A percentile compares a stretch with the other conserved stretches of the same genome.
Conservation (phyloP, 2,888 invertebrate species). For the Drosophila parthenogenetica region DNA sequence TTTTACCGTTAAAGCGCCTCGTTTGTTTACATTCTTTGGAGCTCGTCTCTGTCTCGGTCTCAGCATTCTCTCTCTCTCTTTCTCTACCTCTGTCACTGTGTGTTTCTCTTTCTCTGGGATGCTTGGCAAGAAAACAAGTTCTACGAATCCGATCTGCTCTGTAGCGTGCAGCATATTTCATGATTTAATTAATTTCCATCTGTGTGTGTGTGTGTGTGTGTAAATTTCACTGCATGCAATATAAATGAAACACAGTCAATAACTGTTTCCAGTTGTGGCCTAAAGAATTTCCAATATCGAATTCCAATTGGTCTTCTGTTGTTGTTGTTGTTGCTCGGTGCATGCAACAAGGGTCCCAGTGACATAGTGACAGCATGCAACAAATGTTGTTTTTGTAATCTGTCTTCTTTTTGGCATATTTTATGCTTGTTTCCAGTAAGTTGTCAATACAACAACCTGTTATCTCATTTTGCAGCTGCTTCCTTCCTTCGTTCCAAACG, state of each 20-base stretch:
- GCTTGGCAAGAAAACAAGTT: constrained; percentile 66
- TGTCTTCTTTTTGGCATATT: constrained; percentile 33
- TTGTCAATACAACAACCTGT: constrained; percentile 46
- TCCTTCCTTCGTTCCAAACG: constrained; percentile 19
- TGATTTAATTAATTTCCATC: constrained; percentile 74
- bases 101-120: constrained; percentile 13
- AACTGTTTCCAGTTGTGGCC: constrained; percentile 59
- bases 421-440: constrained; percentile 41
- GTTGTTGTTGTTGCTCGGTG: background rate
- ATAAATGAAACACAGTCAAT: constrained; percentile 48
- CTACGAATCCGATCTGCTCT: constrained; percentile 60
- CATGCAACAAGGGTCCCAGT: constrained; percentile 46
- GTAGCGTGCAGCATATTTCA: constrained; percentile 68
- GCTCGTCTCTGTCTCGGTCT: constrained; percentile 22
- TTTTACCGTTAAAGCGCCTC: constrained; percentile 82
- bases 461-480: constrained; percentile 66
- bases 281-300: constrained; percentile 21
- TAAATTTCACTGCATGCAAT: constrained; percentile 71
- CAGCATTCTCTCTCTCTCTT: constrained; percentile 1
- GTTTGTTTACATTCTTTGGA: constrained; percentile 76
- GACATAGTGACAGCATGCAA: constrained; percentile 46
- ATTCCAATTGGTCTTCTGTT: constrained; percentile 1
- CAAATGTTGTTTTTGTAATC: constrained; percentile 34
- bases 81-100: background rate
- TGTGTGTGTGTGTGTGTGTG: constrained; percentile 28